These are phyloP conservation scores for Goniozus legneri DNA, from an alignment of 1,140 invertebrate species.

Conservation along the genomic window DNA sequence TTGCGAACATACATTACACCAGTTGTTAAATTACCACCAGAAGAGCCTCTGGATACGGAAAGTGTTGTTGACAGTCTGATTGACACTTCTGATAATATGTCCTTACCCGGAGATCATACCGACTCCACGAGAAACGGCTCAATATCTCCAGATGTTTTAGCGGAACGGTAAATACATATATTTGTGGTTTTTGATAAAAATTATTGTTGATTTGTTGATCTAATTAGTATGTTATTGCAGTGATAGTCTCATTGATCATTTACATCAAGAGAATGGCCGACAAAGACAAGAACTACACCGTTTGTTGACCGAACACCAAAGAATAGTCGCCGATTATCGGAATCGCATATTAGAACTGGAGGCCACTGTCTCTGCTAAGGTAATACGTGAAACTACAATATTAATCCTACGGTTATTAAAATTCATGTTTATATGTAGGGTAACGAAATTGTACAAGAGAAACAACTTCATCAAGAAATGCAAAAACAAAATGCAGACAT, in stretches of 20 bases:
- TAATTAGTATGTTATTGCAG: conserved; percentile 46
- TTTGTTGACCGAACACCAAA: conserved; percentile 54
- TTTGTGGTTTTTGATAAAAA: conserved; percentile 11
- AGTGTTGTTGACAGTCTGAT: conserved; percentile 65
- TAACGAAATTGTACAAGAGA: conserved; percentile 61
- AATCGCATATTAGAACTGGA: conserved; percentile 47
- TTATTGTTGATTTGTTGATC: not conserved
- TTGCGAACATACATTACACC: conserved; percentile 91
- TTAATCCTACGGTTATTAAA: conserved; percentile 1
- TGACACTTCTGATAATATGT: conserved; percentile 66
- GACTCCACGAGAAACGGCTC: conserved; percentile 58
- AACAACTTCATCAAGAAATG: conserved; percentile 61
- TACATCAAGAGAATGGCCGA: conserved; percentile 69
- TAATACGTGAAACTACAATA: conserved; percentile 14
- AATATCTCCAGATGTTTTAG: conserved; percentile 57
- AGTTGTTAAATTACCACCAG: conserved; percentile 82
- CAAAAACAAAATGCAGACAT: conserved; percentile 56
- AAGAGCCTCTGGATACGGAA: conserved; percentile 62
- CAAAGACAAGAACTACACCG: conserved; percentile 57
- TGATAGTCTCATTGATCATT: conserved; percentile 80
- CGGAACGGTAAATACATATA: conserved; percentile 55
- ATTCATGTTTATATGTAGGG: conserved; percentile 35
- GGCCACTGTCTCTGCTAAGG: conserved; percentile 39
- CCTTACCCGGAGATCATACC: conserved; percentile 53
- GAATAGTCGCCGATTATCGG: conserved; percentile 62